Evolutionary conservation across 1,140 invertebrate genomes (phyloP).

Genomic region (Drosophila tsacasi): DNA sequence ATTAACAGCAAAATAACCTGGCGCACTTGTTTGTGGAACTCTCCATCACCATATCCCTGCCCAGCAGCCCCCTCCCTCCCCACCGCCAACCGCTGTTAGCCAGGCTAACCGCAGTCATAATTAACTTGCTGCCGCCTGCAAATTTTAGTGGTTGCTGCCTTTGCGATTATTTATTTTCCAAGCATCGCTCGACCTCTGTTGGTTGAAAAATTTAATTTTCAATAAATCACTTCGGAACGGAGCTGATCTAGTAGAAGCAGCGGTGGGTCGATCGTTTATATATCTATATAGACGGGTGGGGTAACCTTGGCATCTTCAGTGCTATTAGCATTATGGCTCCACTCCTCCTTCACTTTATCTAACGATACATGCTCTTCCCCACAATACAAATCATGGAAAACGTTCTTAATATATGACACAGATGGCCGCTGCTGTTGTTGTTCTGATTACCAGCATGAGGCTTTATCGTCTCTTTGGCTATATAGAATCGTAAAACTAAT

Average conservation of each 20-base stretch:
- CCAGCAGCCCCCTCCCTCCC: background rate
- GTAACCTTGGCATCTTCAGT: slow-evolving; percentile 9
- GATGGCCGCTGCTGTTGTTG: slow-evolving; percentile 40
- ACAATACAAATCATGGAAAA: slow-evolving; percentile 45
- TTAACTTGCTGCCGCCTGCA: slow-evolving; percentile 73
- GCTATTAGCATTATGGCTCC: slow-evolving; percentile 18
- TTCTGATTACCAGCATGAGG: slow-evolving; percentile 57
- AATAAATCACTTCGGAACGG: slow-evolving; percentile 66
- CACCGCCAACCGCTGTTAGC: slow-evolving; percentile 5
- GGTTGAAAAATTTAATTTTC: slow-evolving; percentile 76
- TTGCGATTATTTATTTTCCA: slow-evolving; percentile 45
- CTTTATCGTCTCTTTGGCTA: slow-evolving; percentile 14
- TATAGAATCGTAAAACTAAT: slow-evolving; percentile 50
- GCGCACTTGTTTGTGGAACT: slow-evolving; percentile 73
- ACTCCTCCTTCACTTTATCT: slow-evolving; percentile 15
- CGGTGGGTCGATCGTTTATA: slow-evolving; percentile 37
- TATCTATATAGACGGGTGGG: background rate
- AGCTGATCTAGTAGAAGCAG: slow-evolving; percentile 67
- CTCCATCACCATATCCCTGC: slow-evolving; percentile 44
- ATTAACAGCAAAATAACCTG: slow-evolving; percentile 80
- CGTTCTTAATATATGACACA: slow-evolving; percentile 55
- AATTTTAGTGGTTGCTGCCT: slow-evolving; percentile 42
- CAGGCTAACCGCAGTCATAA: slow-evolving; percentile 72
- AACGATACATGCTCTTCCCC: slow-evolving; percentile 12
- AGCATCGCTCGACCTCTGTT: slow-evolving; percentile 59